Evolutionary conservation across 2,113 vertebrate species (phyloP), one percentile per base, ranked within the genome.

Genomic region (Chaetodon trifascialis): DNA sequence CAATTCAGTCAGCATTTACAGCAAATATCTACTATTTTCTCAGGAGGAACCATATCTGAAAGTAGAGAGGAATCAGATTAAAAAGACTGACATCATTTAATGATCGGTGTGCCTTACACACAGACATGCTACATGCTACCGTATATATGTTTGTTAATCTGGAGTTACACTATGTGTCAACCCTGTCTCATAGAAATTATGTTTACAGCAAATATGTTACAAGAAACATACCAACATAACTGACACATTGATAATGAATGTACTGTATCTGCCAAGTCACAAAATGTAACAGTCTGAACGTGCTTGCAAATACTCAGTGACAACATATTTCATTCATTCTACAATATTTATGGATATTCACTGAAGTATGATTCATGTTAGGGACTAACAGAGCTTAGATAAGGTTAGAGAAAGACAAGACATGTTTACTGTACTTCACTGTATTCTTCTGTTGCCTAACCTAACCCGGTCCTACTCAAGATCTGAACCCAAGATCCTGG

Each of bases 1-100:
- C 54, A 42, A 76, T 80, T 73, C 73, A 44, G 8, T 15, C 16
- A 54, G 16, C 21, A 55, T 46, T 58, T 62, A 54, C 19, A 25
- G 30, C 21, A 73, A 67, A 67, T 62, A 49, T 59, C 7, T 49
- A 8, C 7, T 21, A 1, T 66, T 65, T 64, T 40, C 40, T 70
- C 25, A 47, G 4, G 10, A 65, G 17, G 19, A 70, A n/a, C 21
- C 14, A 36, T 11, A 21, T 75, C 19, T 11, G 16, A 63, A 76
- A 38, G 30, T 25, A 38, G 23, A 55, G 17, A 38, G 52, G 12
- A n/a, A 38, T 21, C 10, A 4, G 16, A 40, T 66, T n/a, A 8
- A 40, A 58, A 52, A 44, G 40, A 46, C 12, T 62, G 36, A 62
- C 5, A 44, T 23, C 11, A 23, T 17, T 47, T 74, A 34, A 44